These are phyloP conservation scores for Sciaenops ocellatus DNA, from an alignment of 2,797 vertebrate genomes.

Conservation along the genomic window DNA sequence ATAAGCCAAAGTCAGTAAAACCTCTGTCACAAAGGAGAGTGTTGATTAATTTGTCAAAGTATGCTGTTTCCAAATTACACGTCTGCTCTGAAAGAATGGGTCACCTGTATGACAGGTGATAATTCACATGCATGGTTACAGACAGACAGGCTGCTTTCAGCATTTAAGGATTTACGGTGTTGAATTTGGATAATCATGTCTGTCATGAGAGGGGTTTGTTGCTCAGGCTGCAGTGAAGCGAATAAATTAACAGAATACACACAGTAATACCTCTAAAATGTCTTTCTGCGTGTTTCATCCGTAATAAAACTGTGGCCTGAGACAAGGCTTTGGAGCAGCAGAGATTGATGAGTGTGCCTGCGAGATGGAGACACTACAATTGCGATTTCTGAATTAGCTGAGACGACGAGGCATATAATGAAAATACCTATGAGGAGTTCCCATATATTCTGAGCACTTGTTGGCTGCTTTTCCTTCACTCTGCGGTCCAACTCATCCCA, in stretches of 20 bases:
- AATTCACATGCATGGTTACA: constrained; percentile 70
- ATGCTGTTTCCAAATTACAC: constrained; percentile 71
- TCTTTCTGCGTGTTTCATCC: constrained; percentile 55
- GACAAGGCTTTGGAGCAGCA: constrained; percentile 48
- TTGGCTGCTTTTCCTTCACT: too few species aligned
- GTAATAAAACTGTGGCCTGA: constrained; percentile 40
- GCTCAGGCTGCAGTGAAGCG: constrained; percentile 51
- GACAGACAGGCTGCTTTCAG: constrained; percentile 55
- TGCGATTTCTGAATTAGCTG: constrained; percentile 69
- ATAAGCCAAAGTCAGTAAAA: constrained; percentile 69
- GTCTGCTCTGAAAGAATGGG: constrained; percentile 59
- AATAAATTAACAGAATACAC: constrained; percentile 57
- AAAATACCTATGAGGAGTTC: constrained; percentile 49
- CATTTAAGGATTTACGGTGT: constrained; percentile 55
- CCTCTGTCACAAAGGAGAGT: constrained; percentile 67
- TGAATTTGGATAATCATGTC: constrained; percentile 61
- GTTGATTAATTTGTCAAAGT: constrained; percentile 80
- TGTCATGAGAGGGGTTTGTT: constrained; percentile 44
- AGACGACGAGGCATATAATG: constrained; percentile 62
- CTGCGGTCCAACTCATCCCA: too few species aligned
- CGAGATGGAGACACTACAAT: constrained; percentile 63
- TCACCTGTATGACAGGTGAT: constrained; percentile 74
- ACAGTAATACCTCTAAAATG: constrained; percentile 37
- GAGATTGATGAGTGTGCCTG: constrained; percentile 72
- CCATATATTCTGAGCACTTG: too few species aligned